Evolutionary conservation across 1,140 invertebrate species (phyloP).

Genomic region (Euwallacea fornicatus): DNA sequence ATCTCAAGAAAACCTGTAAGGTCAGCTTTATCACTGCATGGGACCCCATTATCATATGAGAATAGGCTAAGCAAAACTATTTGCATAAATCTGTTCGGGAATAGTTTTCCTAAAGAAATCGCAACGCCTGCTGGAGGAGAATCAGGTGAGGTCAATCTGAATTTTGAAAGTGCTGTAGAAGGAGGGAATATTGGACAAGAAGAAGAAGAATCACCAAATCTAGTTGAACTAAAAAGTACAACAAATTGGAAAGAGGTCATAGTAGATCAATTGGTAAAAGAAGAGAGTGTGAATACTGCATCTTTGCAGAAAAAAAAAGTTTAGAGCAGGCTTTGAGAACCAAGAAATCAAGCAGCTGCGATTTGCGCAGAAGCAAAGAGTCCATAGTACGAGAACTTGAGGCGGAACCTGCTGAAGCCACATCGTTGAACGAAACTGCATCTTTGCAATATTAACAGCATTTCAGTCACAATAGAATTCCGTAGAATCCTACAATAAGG

Average conservation of each 20-base stretch:
- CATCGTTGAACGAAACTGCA: too few species aligned
- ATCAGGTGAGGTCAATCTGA: too few species aligned
- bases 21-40: not conserved
- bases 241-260: not conserved
- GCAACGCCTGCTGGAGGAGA: not conserved
- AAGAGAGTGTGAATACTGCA: too few species aligned
- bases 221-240: not conserved
- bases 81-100: constrained; percentile 26
- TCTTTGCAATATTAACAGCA: too few species aligned
- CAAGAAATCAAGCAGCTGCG: not conserved
- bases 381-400: not conserved
- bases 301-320: too few species aligned
- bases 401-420: too few species aligned
- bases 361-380: not conserved
- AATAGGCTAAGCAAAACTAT: constrained; percentile 23
- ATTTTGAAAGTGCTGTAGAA: not conserved
- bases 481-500: too few species aligned
- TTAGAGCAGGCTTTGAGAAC: too few species aligned
- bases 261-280: not conserved
- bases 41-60: constrained; percentile 23
- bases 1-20: not conserved
- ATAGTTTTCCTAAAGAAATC: constrained; percentile 9
- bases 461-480: too few species aligned
- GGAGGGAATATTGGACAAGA: not conserved
- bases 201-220: not conserved